Base-by-base conservation (phyloP, 1,140 invertebrate species). In the Sycophila sp. region DNA sequence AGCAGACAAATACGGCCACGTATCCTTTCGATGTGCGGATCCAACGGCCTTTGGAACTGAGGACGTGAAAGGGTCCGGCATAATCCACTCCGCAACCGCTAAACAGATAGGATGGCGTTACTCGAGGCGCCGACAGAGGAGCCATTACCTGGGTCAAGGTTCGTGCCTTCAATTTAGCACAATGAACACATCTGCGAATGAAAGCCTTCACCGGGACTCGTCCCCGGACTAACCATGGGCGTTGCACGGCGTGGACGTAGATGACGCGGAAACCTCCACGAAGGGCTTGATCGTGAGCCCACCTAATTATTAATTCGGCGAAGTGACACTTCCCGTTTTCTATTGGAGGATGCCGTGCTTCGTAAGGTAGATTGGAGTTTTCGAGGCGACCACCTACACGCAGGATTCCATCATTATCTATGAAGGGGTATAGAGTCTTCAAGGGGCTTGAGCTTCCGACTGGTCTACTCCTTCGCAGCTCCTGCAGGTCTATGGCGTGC, bases 51-150 rank as follows among this genome's bases (percentile, higher is more conserved):
- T 28, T 13, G 8, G 36, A 32, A 0, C 47, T 22, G 0, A 32
- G 30, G 0, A 69, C 32, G 4, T 15, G 8, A 8, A 47, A 68
- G 0, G 65, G 65, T 17, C 53, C 65, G 1, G 51, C 51, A 47
- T 75, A 80, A 66, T 78, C 75, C n/a, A 74, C 40, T n/a, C 74
- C 76, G 10, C 36, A 42, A 11, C 51, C 24, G 13, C 60, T 36
- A 40, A 77, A 77, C 15, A 69, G 71, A 24, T 73, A 65, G 32
- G 2, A 32, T 8, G 42, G 51, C 13, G 36, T 47, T 19, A 75
- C 51, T 3, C 74, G 56, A 0, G 40, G 36, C n/a, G 11, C 13
- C 4, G 69, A 60, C 0, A 71, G 15, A 0, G 36, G 11, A 4
- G 49, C 49, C n/a, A n/a, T n/a, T n/a, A n/a, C n/a, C n/a, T n/a